Evolutionary conservation across 2,888 invertebrate genomes (phyloP).

Genomic region (Dione juno): DNA sequence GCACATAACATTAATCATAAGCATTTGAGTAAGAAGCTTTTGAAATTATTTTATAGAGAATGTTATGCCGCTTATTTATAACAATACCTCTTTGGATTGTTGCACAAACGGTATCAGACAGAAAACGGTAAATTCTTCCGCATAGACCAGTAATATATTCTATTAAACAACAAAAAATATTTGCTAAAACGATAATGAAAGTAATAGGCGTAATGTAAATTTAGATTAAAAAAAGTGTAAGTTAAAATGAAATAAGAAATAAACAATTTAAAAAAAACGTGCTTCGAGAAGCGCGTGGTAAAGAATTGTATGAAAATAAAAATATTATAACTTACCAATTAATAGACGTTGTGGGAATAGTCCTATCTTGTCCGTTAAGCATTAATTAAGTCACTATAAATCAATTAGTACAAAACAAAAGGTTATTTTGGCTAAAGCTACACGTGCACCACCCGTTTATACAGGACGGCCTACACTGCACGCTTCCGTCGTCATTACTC

Average conservation of each 20-base stretch:
- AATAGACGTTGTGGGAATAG: constrained; percentile 11
- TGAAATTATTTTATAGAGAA: neutral
- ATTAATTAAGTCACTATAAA: constrained; percentile 33
- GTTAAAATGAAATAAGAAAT: constrained; percentile 4
- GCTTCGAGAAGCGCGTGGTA: constrained; percentile 34
- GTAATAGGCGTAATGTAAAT: neutral
- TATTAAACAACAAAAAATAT: neutral
- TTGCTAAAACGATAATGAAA: neutral
- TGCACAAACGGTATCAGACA: constrained; percentile 29
- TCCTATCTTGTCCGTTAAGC: constrained; percentile 12
- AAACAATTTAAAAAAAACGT: constrained; percentile 28
- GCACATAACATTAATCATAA: no score
- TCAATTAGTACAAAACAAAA: constrained; percentile 27
- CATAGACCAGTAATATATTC: neutral
- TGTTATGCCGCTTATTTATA: neutral
- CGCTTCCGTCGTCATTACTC: constrained; percentile 25
- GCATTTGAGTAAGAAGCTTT: neutral
- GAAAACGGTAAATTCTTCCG: constrained; percentile 31
- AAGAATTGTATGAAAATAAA: constrained; percentile 2
- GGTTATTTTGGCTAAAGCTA: constrained; percentile 36
- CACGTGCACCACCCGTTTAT: constrained; percentile 38
- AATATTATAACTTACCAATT: constrained; percentile 29
- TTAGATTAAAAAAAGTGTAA: neutral
- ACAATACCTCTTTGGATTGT: constrained; percentile 9
- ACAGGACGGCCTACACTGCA: constrained; percentile 34